Percentiles rank a stretch among this genome's conserved stretches.
Evolutionary conservation across 2,888 invertebrate species (phyloP).

Genomic region (Protodeltote pygarga): DNA sequence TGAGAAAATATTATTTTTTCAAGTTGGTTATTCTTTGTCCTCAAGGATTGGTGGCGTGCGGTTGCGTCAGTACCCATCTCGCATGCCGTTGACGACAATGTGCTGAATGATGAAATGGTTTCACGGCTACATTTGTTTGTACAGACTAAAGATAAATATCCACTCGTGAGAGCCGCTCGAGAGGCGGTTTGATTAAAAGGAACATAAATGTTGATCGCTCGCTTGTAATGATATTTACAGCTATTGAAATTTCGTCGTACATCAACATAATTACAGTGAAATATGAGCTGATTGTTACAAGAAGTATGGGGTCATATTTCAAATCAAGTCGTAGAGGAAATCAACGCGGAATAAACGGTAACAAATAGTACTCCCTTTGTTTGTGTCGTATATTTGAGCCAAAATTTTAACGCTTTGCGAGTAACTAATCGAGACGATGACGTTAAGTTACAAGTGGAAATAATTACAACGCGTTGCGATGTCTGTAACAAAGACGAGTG

Average conservation of each 20-base stretch:
- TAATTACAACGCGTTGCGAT: constrained; percentile 76
- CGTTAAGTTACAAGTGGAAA: constrained; percentile 72
- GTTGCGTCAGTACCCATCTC: constrained; percentile 64
- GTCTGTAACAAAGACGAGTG: constrained; percentile 75
- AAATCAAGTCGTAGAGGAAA: constrained; percentile 33
- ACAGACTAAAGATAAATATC: constrained; percentile 73
- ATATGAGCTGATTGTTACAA: constrained; percentile 48
- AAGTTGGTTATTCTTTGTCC: constrained; percentile 62
- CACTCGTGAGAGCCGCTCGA: constrained; percentile 61
- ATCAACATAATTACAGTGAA: constrained; percentile 51
- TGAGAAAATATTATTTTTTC: constrained; percentile 75
- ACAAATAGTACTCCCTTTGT: constrained; percentile 37
- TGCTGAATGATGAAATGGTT: constrained; percentile 78
- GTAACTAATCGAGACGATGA: constrained; percentile 64
- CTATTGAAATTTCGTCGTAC: constrained; percentile 55
- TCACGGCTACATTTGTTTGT: constrained; percentile 78
- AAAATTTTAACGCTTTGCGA: constrained; percentile 43
- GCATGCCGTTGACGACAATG: constrained; percentile 61
- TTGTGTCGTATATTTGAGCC: constrained; percentile 37
- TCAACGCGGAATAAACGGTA: constrained; percentile 23
- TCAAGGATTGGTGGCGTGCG: constrained; percentile 42
- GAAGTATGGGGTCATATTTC: constrained; percentile 44
- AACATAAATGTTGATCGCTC: constrained; percentile 57
- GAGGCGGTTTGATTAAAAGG: constrained; percentile 61
- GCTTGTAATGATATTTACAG: constrained; percentile 56